phyloP scores from a whole-genome alignment of 2,888 invertebrate genomes.

The Acrobasis suavella region DNA sequence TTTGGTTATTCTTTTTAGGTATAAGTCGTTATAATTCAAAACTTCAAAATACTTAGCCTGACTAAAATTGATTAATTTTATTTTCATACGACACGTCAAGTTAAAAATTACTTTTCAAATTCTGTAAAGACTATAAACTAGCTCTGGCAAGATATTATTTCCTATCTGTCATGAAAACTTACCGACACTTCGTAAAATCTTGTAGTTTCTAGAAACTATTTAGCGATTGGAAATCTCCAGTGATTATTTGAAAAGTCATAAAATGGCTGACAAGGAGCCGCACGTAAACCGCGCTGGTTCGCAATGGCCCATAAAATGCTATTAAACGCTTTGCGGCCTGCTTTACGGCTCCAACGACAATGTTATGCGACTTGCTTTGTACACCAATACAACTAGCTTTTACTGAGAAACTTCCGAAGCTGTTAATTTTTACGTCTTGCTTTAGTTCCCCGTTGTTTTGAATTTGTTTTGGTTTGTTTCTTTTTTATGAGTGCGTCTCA shows the following conservation, averaged over 20 bases:
- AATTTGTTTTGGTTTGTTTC: neutral
- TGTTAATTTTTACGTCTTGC: slow-evolving; percentile 19
- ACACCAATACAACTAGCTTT: slow-evolving; percentile 23
- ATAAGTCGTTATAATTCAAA: too few species aligned
- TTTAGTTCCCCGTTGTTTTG: neutral
- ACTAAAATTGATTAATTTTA: too few species aligned
- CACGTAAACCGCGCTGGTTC: slow-evolving; percentile 37
- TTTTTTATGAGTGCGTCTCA: too few species aligned
- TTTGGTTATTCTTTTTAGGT: too few species aligned
- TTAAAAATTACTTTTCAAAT: too few species aligned
- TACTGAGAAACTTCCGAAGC: slow-evolving; percentile 15
- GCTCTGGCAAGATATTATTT: too few species aligned
- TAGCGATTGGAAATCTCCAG: slow-evolving; percentile 30
- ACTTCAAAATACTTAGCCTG: too few species aligned
- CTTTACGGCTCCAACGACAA: slow-evolving; percentile 63
- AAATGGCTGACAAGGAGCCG: slow-evolving; percentile 26
- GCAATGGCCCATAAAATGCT: slow-evolving; percentile 68
- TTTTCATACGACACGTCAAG: too few species aligned
- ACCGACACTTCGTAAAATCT: neutral
- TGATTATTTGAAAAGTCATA: slow-evolving; percentile 50
- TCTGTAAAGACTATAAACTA: too few species aligned
- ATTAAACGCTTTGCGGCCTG: slow-evolving; percentile 66
- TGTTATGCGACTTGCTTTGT: slow-evolving; percentile 47
- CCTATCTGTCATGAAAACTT: neutral
- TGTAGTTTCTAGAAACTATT: slow-evolving; percentile 18